Conservation (phyloP, 2,888 invertebrate genomes). For the Drosophila merina region DNA sequence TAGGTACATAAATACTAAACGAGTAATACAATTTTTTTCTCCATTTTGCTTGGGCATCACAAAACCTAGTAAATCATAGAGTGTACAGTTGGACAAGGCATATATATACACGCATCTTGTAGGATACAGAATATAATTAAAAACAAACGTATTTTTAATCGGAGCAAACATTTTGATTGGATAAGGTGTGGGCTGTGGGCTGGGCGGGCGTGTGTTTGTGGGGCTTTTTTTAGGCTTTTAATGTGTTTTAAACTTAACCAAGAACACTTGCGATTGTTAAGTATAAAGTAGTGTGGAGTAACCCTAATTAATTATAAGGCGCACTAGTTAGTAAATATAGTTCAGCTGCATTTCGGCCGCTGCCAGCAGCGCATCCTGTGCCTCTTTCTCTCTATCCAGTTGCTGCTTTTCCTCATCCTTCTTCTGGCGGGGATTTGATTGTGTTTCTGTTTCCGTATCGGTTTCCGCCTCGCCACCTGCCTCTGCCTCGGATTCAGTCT, state of each 20-base stretch:
- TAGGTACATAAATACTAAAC: slow-evolving; percentile 66
- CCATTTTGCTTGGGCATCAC: slow-evolving; percentile 47
- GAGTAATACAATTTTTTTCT: slow-evolving; percentile 57
- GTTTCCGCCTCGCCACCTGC: slow-evolving; percentile 13
- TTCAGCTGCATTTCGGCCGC: slow-evolving; percentile 47
- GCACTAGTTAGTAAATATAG: slow-evolving; percentile 54
- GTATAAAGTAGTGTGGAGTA: slow-evolving; percentile 47
- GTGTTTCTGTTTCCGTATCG: slow-evolving; percentile 22
- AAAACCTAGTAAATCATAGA: slow-evolving; percentile 40
- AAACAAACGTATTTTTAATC: slow-evolving; percentile 22
- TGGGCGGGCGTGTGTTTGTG: slow-evolving; percentile 57
- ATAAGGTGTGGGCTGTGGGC: no score
- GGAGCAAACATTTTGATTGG: slow-evolving; percentile 42
- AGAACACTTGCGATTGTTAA: slow-evolving; percentile 54
- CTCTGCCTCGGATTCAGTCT: slow-evolving; percentile 2
- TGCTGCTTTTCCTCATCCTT: slow-evolving; percentile 19
- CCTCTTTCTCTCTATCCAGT: slow-evolving; percentile 25
- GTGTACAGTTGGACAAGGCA: slow-evolving; percentile 32
- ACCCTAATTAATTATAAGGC: slow-evolving; percentile 44
- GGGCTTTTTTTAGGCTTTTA: slow-evolving; percentile 17
- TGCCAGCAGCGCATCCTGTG: slow-evolving; percentile 61
- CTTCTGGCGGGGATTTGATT: slow-evolving; percentile 16
- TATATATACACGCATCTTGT: slow-evolving; percentile 41
- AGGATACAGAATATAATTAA: slow-evolving; percentile 17
- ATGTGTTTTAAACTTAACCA: slow-evolving; percentile 58